These are phyloP conservation scores for Acrobasis consociella DNA, from an alignment of 2,888 invertebrate genomes.

Conservation along the genomic window DNA sequence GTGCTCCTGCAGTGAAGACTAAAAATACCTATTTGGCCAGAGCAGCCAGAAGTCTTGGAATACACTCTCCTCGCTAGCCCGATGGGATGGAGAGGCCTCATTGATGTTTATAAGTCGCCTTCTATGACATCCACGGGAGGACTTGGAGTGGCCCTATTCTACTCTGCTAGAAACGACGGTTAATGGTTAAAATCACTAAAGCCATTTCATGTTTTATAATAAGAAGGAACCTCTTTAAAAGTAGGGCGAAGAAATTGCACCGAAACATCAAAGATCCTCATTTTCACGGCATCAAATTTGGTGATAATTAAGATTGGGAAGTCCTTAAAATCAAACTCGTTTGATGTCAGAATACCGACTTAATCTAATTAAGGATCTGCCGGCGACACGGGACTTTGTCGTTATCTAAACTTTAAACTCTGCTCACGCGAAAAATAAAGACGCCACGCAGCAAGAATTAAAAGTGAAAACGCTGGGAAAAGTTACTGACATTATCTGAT, in stretches of 20 bases:
- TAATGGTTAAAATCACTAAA: no score
- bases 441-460: not conserved
- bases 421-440: not conserved
- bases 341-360: not conserved
- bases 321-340: conserved; percentile 1
- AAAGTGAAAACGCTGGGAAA: not conserved
- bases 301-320: conserved; percentile 2
- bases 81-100: no score
- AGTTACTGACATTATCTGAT: no score
- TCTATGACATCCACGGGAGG: no score
- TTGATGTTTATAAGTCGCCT: no score
- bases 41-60: no score
- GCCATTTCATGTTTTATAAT: no score
- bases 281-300: not conserved
- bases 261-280: not conserved
- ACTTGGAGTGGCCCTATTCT: no score
- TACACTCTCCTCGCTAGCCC: no score
- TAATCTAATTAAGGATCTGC: conserved; percentile 11
- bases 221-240: not conserved
- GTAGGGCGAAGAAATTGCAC: not conserved
- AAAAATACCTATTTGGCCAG: no score
- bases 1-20: no score
- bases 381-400: conserved; percentile 7
- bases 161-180: no score
- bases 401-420: conserved; percentile 5